These are phyloP conservation scores for Microdon myrmicae DNA, from an alignment of 2,888 invertebrate species.

Conservation along the genomic window DNA sequence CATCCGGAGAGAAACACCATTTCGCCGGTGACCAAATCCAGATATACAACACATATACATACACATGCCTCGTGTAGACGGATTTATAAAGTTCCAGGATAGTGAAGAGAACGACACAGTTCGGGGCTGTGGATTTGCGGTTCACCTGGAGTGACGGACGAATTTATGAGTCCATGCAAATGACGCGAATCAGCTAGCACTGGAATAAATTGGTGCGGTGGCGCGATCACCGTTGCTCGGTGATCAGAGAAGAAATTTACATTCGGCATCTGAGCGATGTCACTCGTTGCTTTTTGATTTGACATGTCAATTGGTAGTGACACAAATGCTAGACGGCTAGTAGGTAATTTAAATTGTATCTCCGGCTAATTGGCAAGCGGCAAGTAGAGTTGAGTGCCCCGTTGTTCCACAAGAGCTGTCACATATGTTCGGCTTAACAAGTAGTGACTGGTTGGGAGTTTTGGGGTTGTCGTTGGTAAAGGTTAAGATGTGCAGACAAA, in stretches of 20 bases:
- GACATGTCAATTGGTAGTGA: slow-evolving; percentile 44
- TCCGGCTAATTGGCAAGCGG: too few species aligned
- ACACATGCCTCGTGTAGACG: slow-evolving; percentile 20
- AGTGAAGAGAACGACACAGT: too few species aligned
- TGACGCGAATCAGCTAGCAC: slow-evolving; percentile 20
- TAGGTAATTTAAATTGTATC: too few species aligned
- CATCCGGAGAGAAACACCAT: too few species aligned
- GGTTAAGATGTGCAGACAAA: too few species aligned
- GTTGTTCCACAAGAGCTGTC: too few species aligned
- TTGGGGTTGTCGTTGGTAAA: too few species aligned
- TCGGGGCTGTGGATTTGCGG: too few species aligned
- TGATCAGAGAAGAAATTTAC: slow-evolving; percentile 25
- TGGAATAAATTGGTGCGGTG: slow-evolving; percentile 35
- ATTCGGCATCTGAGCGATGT: slow-evolving; percentile 17
- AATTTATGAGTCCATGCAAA: slow-evolving; percentile 49
- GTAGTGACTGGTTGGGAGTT: too few species aligned
- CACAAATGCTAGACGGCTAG: slow-evolving; percentile 10
- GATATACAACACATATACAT: slow-evolving; percentile 25
- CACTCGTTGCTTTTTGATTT: slow-evolving; percentile 20
- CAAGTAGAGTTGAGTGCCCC: too few species aligned
- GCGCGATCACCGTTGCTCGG: slow-evolving; percentile 25
- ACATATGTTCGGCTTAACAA: too few species aligned
- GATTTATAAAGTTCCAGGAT: slow-evolving; percentile 46
- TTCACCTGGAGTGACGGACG: slow-evolving; percentile 43
- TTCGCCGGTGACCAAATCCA: slow-evolving; percentile 28